These are phyloP conservation scores for Caenorhabditis sp. DNA, from an alignment of 2,888 invertebrate genomes.

Conservation along the genomic window DNA sequence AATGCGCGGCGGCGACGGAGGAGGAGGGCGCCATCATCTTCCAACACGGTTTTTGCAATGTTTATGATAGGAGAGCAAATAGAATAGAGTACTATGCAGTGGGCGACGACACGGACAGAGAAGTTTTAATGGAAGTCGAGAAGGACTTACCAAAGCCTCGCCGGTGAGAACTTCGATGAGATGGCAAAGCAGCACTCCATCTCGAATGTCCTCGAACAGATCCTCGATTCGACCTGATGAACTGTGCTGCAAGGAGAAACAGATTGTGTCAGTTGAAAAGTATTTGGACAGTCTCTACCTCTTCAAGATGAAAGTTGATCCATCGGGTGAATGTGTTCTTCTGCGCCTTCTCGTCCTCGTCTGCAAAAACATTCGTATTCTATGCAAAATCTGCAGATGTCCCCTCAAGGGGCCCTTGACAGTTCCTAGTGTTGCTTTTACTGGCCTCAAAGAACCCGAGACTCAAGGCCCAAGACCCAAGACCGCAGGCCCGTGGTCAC, in stretches of 20 bases:
- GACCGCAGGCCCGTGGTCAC: neutral
- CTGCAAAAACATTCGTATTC: slow-evolving; percentile 70
- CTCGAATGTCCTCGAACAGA: slow-evolving; percentile 81
- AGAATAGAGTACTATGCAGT: slow-evolving; percentile 27
- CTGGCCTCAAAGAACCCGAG: neutral
- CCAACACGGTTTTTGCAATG: slow-evolving; percentile 41
- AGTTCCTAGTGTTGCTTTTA: slow-evolving; percentile 16
- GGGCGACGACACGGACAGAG: neutral
- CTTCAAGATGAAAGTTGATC: slow-evolving; percentile 83
- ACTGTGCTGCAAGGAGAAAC: slow-evolving; percentile 76
- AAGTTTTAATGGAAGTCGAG: no score
- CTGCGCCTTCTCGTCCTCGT: slow-evolving; percentile 83
- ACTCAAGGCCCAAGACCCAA: no score
- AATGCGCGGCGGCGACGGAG: slow-evolving; percentile 5
- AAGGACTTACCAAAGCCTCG: slow-evolving; percentile 81
- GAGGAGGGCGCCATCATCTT: slow-evolving; percentile 10
- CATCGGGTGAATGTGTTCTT: slow-evolving; percentile 83
- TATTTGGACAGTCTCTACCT: slow-evolving; percentile 55
- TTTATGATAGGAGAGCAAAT: slow-evolving; percentile 44
- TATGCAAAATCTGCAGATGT: slow-evolving; percentile 9
- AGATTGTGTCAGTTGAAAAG: neutral
- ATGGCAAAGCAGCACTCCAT: slow-evolving; percentile 82
- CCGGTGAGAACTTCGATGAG: slow-evolving; percentile 83
- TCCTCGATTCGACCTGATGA: slow-evolving; percentile 81
- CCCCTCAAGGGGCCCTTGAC: slow-evolving; percentile 10